A percentile compares a stretch with the other conserved stretches of the same genome.
Evolutionary conservation across 2,797 vertebrate species (phyloP).

Genomic region (Garrulus glandarius): DNA sequence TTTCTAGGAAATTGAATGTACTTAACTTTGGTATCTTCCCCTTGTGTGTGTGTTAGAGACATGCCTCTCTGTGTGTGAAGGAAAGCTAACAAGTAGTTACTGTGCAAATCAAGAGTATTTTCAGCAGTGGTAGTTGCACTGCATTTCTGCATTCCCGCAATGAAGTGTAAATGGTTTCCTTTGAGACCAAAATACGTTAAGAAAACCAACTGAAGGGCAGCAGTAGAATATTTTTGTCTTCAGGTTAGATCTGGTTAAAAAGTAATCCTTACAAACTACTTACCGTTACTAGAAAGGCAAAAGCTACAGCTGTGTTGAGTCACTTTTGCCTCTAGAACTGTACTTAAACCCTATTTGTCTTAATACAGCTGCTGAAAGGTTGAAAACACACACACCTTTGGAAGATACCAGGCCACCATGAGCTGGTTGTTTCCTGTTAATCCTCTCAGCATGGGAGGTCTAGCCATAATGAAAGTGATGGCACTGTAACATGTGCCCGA

Average conservation of each 20-base stretch:
- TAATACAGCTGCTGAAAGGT: background rate
- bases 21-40: constrained; percentile 31
- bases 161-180: constrained; percentile 63
- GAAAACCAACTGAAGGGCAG: constrained; percentile 39
- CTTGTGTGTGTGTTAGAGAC: constrained; percentile 17
- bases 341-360: background rate
- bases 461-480: background rate
- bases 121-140: background rate
- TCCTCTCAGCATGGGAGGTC: constrained; percentile 4
- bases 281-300: background rate
- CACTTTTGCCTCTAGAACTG: background rate
- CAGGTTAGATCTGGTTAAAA: background rate
- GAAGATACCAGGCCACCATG: constrained; percentile 12
- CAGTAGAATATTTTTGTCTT: constrained; percentile 39
- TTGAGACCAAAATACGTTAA: constrained; percentile 55
- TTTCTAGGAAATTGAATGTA: constrained; percentile 43
- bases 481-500: constrained; percentile 33
- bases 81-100: constrained; percentile 45
- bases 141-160: background rate
- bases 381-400: constrained; percentile 19
- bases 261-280: background rate
- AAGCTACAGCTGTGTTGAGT: background rate
- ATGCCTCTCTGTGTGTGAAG: background rate
- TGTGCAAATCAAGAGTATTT: constrained; percentile 53
- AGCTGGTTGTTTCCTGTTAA: constrained; percentile 3